Percentiles rank a stretch among this genome's conserved stretches.
phyloP scores from a whole-genome alignment of 1,140 invertebrate species.

The Diorhabda elongata region DNA sequence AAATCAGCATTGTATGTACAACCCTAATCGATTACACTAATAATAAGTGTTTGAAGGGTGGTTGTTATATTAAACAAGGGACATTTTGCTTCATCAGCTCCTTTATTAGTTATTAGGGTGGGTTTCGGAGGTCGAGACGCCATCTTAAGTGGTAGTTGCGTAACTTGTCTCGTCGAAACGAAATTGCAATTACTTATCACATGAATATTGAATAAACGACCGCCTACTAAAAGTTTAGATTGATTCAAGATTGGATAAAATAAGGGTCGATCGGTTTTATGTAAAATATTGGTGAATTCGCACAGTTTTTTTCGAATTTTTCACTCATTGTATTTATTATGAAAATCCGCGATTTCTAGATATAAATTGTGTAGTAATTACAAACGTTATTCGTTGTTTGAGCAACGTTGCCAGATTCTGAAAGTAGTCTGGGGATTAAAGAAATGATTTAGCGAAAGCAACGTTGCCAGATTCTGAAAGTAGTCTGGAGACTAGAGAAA shows the following conservation, averaged over 20 bases:
- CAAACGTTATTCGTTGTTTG: too few relatives aligned
- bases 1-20: conserved; percentile 27
- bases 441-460: too few relatives aligned
- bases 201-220: conserved; percentile 32
- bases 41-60: conserved; percentile 34
- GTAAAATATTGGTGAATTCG: too few relatives aligned
- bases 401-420: too few relatives aligned
- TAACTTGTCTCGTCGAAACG: neutral
- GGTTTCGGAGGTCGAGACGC: conserved; percentile 28
- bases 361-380: too few relatives aligned
- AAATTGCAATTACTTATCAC: conserved; percentile 25
- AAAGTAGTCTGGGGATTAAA: too few relatives aligned
- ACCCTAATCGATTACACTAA: conserved; percentile 32
- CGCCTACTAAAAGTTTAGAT: conserved; percentile 34
- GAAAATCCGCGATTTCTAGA: too few relatives aligned
- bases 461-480: too few relatives aligned
- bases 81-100: conserved; percentile 39
- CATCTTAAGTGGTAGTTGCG: conserved; percentile 24
- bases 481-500: too few relatives aligned
- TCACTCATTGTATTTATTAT: too few relatives aligned
- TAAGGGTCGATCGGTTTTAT: neutral
- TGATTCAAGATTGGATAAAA: conserved; percentile 15
- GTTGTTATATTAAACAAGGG: conserved; percentile 34
- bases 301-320: too few relatives aligned
- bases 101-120: conserved; percentile 36